phyloP scores from a whole-genome alignment of 2,888 invertebrate genomes.

The Lithodes maja region DNA sequence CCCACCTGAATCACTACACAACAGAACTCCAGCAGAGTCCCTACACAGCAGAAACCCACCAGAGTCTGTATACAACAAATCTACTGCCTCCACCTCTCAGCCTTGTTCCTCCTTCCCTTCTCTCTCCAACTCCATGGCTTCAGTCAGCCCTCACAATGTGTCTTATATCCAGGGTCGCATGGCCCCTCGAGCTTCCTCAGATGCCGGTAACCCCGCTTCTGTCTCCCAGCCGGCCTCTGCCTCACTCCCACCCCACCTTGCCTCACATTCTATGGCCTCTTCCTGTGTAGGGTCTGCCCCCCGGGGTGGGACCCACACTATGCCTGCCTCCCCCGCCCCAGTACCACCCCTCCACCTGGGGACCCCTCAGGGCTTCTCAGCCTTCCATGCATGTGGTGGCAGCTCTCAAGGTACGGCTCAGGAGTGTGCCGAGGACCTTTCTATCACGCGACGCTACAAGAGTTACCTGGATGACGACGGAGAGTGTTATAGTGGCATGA shows the following conservation, averaged over 20 bases:
- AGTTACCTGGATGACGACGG: conserved; percentile 36
- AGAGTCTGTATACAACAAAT: conserved; percentile 10
- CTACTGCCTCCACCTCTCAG: conserved; percentile 20
- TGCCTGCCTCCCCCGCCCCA: conserved; percentile 27
- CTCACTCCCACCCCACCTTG: conserved; percentile 16
- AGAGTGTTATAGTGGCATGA: conserved; percentile 10
- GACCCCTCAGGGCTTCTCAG: conserved; percentile 43
- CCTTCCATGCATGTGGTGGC: conserved; percentile 52
- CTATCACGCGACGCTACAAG: conserved; percentile 38
- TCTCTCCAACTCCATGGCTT: conserved; percentile 28
- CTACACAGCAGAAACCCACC: conserved; percentile 15
- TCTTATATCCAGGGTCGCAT: conserved; percentile 19
- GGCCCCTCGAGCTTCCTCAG: conserved; percentile 26
- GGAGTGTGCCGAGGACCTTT: conserved; percentile 56
- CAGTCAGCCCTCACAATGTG: conserved; percentile 33
- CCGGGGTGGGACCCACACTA: conserved; percentile 9
- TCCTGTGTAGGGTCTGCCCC: conserved; percentile 27
- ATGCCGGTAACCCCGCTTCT: conserved; percentile 13
- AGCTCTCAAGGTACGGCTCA: conserved; percentile 44
- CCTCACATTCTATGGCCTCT: conserved; percentile 38
- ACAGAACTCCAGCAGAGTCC: conserved; percentile 23
- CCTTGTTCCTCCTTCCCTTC: conserved; percentile 19
- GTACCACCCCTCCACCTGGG: conserved; percentile 8
- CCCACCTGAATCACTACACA: conserved; percentile 25
- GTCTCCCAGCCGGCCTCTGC: conserved; percentile 40